A percentile compares a stretch with the other conserved stretches of the same genome.
Conservation (phyloP, 2,113 vertebrate species). For the Candoia aspera region DNA sequence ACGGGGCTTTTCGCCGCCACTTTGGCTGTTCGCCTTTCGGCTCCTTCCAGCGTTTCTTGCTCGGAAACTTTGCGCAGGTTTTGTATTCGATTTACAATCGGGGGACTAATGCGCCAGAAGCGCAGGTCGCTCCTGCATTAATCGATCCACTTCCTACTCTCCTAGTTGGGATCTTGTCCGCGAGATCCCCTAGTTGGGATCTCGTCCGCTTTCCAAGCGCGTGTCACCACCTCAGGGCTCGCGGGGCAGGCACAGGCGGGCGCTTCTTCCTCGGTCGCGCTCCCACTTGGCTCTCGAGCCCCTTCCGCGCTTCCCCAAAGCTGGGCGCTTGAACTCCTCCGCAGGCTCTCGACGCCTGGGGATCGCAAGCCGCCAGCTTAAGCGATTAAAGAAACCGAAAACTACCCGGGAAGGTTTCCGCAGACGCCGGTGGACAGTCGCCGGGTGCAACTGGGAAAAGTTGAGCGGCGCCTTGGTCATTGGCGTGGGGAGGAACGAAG, state of each 20-base stretch:
- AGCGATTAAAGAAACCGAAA: background rate
- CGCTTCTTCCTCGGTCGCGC: background rate
- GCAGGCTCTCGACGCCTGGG: background rate
- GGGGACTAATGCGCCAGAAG: background rate
- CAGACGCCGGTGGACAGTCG: background rate
- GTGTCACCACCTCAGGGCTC: background rate
- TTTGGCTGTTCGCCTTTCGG: background rate
- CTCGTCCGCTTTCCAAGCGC: background rate
- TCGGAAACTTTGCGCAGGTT: background rate
- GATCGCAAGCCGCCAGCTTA: background rate
- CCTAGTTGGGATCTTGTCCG: background rate
- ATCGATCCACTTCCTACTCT: background rate
- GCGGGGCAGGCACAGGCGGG: background rate
- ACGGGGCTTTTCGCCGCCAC: constrained; percentile 43
- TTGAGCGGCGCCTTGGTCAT: background rate
- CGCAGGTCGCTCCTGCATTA: background rate
- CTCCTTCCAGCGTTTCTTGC: background rate
- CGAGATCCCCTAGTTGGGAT: background rate
- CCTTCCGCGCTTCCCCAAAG: background rate
- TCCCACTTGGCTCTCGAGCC: background rate
- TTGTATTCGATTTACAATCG: background rate
- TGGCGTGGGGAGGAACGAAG: background rate
- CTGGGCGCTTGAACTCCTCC: background rate
- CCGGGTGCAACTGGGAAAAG: background rate
- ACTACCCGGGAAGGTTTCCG: background rate